These are phyloP conservation scores for Zaprionus camerounensis DNA, from an alignment of 1,140 invertebrate genomes.

Conservation along the genomic window DNA sequence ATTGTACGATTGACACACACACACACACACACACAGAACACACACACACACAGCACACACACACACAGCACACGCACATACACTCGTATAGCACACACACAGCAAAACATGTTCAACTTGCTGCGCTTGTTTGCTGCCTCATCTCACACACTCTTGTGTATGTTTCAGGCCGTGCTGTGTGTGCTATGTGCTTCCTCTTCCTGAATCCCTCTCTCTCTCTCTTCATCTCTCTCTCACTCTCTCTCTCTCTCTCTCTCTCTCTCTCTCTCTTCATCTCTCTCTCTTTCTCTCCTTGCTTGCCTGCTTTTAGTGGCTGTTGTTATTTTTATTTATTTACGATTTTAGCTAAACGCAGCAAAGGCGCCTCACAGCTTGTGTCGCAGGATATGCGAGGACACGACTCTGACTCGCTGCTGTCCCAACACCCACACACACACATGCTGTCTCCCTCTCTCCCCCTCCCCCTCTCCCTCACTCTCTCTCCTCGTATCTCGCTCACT, in stretches of 20 bases:
- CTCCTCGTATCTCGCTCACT: not conserved
- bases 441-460: not conserved
- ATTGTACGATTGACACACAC: slow-evolving; percentile 16
- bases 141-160: slow-evolving; percentile 19
- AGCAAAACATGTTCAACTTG: not conserved
- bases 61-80: not conserved
- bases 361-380: slow-evolving; percentile 14
- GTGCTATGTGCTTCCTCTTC: not conserved
- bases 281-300: not conserved
- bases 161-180: slow-evolving; percentile 15
- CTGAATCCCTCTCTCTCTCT: not conserved
- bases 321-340: slow-evolving; percentile 64
- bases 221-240: not conserved
- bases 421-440: not conserved
- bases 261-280: too few relatives aligned
- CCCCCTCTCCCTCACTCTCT: not conserved
- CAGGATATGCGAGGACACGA: slow-evolving; percentile 45
- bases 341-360: slow-evolving; percentile 47
- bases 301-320: slow-evolving; percentile 50
- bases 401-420: not conserved
- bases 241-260: not conserved
- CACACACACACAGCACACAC: not conserved
- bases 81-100: not conserved
- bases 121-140: slow-evolving; percentile 17
- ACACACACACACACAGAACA: slow-evolving; percentile 2